Conservation (phyloP, 92 coral and sea anemone genomes). For the Palythoa heliodiscus region DNA sequence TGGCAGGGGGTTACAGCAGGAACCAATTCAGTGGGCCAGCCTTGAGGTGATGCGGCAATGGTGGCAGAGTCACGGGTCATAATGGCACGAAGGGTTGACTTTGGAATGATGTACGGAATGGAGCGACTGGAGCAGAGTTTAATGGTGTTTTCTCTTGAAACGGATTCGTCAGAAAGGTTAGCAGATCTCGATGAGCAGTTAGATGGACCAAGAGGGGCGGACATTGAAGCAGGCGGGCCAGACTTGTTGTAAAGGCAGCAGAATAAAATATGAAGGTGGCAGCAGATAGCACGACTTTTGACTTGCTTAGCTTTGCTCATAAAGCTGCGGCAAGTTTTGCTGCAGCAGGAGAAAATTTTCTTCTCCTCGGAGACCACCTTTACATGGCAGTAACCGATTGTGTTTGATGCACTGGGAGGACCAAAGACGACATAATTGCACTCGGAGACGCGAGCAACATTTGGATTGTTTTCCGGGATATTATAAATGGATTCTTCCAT, state of each 20-base stretch:
- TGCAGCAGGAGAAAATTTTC: conserved; percentile 26
- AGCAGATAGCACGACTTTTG: conserved; percentile 31
- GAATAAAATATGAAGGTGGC: conserved; percentile 40
- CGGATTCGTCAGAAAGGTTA: neutral
- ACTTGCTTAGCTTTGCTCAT: conserved; percentile 44
- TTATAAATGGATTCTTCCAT: neutral
- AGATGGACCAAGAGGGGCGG: neutral
- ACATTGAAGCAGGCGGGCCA: conserved; percentile 8
- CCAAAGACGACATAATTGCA: conserved; percentile 43
- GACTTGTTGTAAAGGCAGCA: conserved; percentile 26
- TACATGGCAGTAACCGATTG: conserved; percentile 55
- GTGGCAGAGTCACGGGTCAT: too few relatives aligned
- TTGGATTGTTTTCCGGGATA: conserved; percentile 21
- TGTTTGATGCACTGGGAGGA: conserved; percentile 50
- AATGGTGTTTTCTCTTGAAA: too few relatives aligned
- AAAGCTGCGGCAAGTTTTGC: conserved; percentile 42
- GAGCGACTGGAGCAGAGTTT: too few relatives aligned
- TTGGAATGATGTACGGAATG: too few relatives aligned
- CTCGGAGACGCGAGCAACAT: conserved; percentile 42
- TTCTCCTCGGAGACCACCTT: conserved; percentile 8
- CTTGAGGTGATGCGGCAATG: too few relatives aligned
- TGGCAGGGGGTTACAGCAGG: too few relatives aligned
- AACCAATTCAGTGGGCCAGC: too few relatives aligned
- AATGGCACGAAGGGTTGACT: too few relatives aligned
- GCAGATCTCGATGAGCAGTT: neutral